Evolutionary conservation across 2,113 vertebrate genomes (phyloP).

Genomic region (Gnathonemus longibarbis): DNA sequence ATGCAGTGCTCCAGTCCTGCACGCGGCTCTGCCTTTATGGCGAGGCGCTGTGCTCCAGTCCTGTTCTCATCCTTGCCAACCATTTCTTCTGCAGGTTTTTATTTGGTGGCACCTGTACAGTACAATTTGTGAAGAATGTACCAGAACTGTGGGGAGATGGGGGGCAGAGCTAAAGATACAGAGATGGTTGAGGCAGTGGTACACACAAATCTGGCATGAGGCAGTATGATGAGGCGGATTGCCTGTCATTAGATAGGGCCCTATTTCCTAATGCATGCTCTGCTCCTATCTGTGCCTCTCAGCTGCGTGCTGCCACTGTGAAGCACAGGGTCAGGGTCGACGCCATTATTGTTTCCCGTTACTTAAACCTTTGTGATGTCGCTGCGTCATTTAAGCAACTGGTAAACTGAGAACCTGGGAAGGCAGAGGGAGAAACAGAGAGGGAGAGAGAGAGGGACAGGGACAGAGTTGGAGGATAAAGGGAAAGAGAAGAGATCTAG

Average conservation of each 20-base stretch:
- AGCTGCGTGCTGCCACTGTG: neutral
- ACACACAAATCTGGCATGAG: neutral
- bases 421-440: slow-evolving; percentile 24
- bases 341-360: neutral
- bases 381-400: neutral
- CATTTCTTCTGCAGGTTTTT: neutral
- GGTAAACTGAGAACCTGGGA: neutral
- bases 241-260: neutral
- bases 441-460: slow-evolving; percentile 22
- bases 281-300: neutral
- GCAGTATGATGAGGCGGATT: neutral
- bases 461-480: neutral
- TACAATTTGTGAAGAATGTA: neutral
- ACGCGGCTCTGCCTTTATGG: too few species aligned
- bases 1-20: too few species aligned
- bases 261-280: neutral
- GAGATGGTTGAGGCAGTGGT: slow-evolving; percentile 5
- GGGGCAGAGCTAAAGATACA: slow-evolving; percentile 8
- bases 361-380: neutral
- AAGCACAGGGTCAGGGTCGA: neutral
- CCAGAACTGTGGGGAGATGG: neutral
- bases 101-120: neutral
- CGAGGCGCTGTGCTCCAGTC: neutral
- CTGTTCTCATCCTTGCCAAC: neutral
- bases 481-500: slow-evolving; percentile 17